Base-by-base conservation (phyloP, 2,797 vertebrate species). In the Myiothlypis coronata region DNA sequence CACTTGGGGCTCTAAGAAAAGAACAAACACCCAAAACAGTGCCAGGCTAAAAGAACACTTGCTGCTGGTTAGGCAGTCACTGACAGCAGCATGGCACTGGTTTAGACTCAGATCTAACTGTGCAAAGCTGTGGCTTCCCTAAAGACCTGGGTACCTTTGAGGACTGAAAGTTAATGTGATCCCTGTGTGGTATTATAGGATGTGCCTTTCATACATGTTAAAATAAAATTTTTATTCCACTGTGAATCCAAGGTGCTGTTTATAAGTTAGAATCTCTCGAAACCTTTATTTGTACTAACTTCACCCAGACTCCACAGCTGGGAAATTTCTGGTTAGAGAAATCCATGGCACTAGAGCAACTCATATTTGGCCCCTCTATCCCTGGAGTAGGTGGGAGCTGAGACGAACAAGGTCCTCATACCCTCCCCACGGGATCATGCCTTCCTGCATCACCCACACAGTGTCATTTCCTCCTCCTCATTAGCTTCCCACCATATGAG, bases 401-500 rank as follows among this genome's bases (percentile, higher is more conserved):
- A 53, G 23, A 46, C 39, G 82, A 72, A 47, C 23, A 35, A 2
- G 37, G 7, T 52, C 28, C 55, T 93, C 28, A 11, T 8, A 26
- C 4, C 17, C 14, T 74, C 39, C 44, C n/a, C 1, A 2, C 4
- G 7, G 6, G 32, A 93, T 2, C 13, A 5, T 1, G 2, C 4
- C 11, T 63, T 46, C 47, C 35, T 87, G 32, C 41, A 44, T 69
- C 37, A 49, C 60, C 49, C 32, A 70, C 26, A 4, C 52, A 26
- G 28, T 63, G 43, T 37, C 68, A 77, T 82, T 94, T 93, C 70
- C 83, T 92, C 43, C 71, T 94, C 71, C 17, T 37, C 69, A 21
- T 68, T 90, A 95, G 50, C 90, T 91, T 96, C 83, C 91, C 59
- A 60, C 19, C 0, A 83, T 89, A 86, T 64, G 90, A 89, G 59